These are phyloP conservation scores for Drosophila carrolli DNA, from an alignment of 1,140 invertebrate species.

Conservation along the genomic window DNA sequence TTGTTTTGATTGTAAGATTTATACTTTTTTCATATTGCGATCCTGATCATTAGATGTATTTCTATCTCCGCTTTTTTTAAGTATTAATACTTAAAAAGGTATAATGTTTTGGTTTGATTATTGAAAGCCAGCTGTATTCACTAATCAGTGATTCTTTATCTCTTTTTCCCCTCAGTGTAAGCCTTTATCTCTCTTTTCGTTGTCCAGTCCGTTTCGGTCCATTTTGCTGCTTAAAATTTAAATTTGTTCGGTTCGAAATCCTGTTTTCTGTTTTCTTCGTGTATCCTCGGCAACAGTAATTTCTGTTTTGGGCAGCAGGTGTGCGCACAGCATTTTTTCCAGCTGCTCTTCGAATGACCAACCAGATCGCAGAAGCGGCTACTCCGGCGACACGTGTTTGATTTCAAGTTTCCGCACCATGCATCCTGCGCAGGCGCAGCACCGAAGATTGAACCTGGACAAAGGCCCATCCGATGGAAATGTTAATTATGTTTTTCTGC, in stretches of 20 bases:
- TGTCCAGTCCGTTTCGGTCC: constrained; percentile 15
- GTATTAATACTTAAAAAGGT: too few relatives aligned
- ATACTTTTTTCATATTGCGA: too few relatives aligned
- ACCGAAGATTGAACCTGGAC: constrained; percentile 15
- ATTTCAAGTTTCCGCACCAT: constrained; percentile 75
- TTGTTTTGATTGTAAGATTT: too few relatives aligned
- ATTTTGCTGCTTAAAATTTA: constrained; percentile 63
- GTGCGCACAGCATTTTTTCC: constrained; percentile 49
- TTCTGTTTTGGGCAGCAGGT: constrained; percentile 74
- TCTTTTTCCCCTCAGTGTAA: constrained; percentile 18
- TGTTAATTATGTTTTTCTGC: constrained; percentile 70
- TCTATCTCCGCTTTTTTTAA: too few relatives aligned
- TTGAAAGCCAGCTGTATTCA: too few relatives aligned
- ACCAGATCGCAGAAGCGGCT: constrained; percentile 61
- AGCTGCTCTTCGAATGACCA: constrained; percentile 67
- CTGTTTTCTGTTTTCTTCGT: constrained; percentile 59
- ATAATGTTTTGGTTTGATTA: too few relatives aligned
- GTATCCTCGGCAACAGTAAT: constrained; percentile 64
- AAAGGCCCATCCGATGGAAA: constrained; percentile 55
- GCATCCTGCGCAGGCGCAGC: constrained; percentile 62
- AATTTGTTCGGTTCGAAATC: constrained; percentile 67
- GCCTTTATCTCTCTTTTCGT: background rate
- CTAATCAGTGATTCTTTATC: background rate
- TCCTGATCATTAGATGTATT: too few relatives aligned
- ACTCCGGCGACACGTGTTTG: constrained; percentile 72